Evolutionary conservation across 1,140 invertebrate species (phyloP), one percentile per base, ranked within the genome.

Genomic region (Pogonomyrmex barbatus): DNA sequence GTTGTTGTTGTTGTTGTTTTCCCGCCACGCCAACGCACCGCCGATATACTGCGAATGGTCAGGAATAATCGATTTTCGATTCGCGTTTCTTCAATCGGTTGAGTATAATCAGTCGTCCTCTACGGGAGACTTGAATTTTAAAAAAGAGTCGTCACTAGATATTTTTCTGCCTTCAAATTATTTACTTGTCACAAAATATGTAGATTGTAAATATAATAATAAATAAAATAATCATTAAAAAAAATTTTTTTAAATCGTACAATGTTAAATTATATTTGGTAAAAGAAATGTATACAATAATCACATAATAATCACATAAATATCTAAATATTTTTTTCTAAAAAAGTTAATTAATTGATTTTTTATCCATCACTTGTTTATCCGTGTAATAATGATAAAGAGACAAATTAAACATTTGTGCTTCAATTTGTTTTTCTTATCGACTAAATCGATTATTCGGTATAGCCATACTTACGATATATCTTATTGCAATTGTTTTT

Each of bases 11-110:
- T 58, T 52, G 73, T 45, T 30, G 24, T n/a, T 75, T 56, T 75
- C 50, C 42, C 42, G 73, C 14, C 6, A 39, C 52, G n/a, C 50
- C n/a, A 9, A 56, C 73, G 52, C 71, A 2, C 36, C 54, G n/a
- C 56, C 52, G 73, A 9, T 60, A 14, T 39, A 60, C 73, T 65
- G 45, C 8, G 12, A 52, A 47, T 33, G 58, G 14, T 14, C 58
- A 14, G 14, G 60, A 65, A 65, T 65, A 39, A 78, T 78, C 58
- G 56, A 63, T 65, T 78, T 42, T 65, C 30, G 24, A 47, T 62
- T 63, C 17, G 9, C 33, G n/a, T 54, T 73, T 60, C 36, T 60
- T 24, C 8, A 4, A 76, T 42, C 24, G 54, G 10, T 30, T 14
- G 14, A 42, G 39, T 24, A 14, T 12, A 39, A 45, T 76, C 24